Conservation (phyloP, 30 jellyfish, hydroid and myxozoan species). For the Pelagia noctiluca region DNA sequence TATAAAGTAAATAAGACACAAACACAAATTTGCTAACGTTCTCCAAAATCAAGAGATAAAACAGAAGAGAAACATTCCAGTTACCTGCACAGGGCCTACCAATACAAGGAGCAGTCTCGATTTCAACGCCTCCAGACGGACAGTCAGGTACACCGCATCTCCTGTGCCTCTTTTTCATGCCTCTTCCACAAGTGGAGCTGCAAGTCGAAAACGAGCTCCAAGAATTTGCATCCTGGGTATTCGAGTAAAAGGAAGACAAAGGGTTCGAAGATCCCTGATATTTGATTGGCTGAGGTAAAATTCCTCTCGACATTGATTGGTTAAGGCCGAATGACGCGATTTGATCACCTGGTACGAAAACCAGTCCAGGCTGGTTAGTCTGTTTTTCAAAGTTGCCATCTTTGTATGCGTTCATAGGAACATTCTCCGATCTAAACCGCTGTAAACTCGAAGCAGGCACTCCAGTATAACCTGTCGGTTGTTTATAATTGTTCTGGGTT, state of each 20-base stretch:
- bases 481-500: too few species aligned
- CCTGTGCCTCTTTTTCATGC: constrained; percentile 93
- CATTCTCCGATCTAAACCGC: constrained; percentile 66
- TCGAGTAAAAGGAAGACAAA: constrained; percentile 23
- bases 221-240: constrained; percentile 23
- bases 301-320: constrained; percentile 32
- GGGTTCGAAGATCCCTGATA: constrained; percentile 43
- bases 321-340: constrained; percentile 41
- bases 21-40: too few species aligned
- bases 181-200: constrained; percentile 94
- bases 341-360: constrained; percentile 66
- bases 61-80: neutral
- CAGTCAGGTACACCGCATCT: constrained; percentile 95
- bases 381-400: constrained; percentile 61
- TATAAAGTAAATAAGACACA: too few species aligned
- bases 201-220: constrained; percentile 95
- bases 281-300: constrained; percentile 50
- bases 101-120: constrained; percentile 88
- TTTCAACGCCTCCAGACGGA: constrained; percentile 98
- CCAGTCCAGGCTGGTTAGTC: constrained; percentile 59
- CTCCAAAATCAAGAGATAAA: neutral
- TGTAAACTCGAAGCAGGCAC: constrained; percentile 36
- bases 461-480: neutral
- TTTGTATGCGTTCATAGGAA: constrained; percentile 52
- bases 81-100: constrained; percentile 91